Evolutionary conservation across 2,888 invertebrate species (phyloP), one percentile per base, ranked within the genome.

Genomic region (Mycogona germanica): DNA sequence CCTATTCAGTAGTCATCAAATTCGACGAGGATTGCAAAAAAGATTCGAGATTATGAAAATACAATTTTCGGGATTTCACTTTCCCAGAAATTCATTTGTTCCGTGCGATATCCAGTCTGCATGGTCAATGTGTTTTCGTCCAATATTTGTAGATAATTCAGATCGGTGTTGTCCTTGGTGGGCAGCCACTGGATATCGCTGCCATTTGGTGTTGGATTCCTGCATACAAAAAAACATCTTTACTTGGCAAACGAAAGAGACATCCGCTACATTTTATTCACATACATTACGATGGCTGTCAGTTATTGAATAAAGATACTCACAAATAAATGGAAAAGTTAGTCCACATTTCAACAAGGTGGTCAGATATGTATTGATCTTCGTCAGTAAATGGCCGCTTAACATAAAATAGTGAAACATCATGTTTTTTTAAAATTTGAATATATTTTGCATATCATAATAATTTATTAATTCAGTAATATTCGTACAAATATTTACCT

Each of bases 11-110:
- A n/a, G n/a, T n/a, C n/a, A n/a, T n/a, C n/a, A n/a, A n/a, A n/a
- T n/a, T n/a, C n/a, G n/a, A n/a, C n/a, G n/a, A n/a, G n/a, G n/a
- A n/a, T n/a, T n/a, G n/a, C n/a, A n/a, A n/a, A n/a, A n/a, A n/a
- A n/a, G n/a, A n/a, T n/a, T n/a, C n/a, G n/a, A n/a, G n/a, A n/a
- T n/a, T n/a, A n/a, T n/a, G n/a, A 28, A 2, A 21, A 21, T 29
- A 46, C 46, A 2, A 46, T 46, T 3, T 28, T 30, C 12, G 46
- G 46, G 19, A 46, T 30, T 3, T 26, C 46, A 7, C 30, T 46
- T 28, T 19, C 19, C 51, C 51, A 51, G 32, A 51, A 51, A 44
- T 42, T 23, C 42, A 51, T 51, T 12, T 29, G n/a, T 26, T 42
- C 42, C 9, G 51, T 30, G 5, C 35, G 23, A 30, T 44, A 51